phyloP scores from a whole-genome alignment of 2,113 vertebrate genomes.

The Lagopus leucura region DNA sequence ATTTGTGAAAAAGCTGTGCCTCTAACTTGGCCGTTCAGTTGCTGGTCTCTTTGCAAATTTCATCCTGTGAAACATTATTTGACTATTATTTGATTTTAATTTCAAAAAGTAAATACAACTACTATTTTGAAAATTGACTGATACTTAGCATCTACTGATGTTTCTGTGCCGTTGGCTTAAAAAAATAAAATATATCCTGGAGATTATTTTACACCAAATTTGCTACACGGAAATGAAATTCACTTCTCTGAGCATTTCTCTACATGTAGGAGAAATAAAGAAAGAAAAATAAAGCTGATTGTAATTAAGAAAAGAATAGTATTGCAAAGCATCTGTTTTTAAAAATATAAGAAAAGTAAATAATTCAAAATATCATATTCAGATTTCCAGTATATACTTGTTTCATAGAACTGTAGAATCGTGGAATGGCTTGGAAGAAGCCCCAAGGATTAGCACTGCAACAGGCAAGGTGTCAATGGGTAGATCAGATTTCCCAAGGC shows the following conservation, averaged over 20 bases:
- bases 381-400: background rate
- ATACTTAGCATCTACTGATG: background rate
- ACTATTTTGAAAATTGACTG: background rate
- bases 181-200: background rate
- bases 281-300: background rate
- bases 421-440: too few relatives aligned
- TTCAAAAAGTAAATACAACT: background rate
- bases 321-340: background rate
- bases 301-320: background rate
- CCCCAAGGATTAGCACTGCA: too few relatives aligned
- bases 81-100: background rate
- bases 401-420: too few relatives aligned
- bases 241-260: background rate
- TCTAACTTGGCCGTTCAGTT: conserved; percentile 46
- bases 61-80: background rate
- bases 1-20: conserved; percentile 26
- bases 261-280: too few relatives aligned
- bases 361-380: background rate
- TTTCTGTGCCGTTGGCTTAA: background rate
- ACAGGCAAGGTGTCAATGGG: too few relatives aligned
- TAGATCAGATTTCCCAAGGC: too few relatives aligned
- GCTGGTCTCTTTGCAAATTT: conserved; percentile 15
- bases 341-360: background rate
- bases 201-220: background rate
- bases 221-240: background rate